Evolutionary conservation across 64 coral and sea anemone genomes (phyloP), one percentile per base, ranked within the genome.

Genomic region (Stylophora pistillata): DNA sequence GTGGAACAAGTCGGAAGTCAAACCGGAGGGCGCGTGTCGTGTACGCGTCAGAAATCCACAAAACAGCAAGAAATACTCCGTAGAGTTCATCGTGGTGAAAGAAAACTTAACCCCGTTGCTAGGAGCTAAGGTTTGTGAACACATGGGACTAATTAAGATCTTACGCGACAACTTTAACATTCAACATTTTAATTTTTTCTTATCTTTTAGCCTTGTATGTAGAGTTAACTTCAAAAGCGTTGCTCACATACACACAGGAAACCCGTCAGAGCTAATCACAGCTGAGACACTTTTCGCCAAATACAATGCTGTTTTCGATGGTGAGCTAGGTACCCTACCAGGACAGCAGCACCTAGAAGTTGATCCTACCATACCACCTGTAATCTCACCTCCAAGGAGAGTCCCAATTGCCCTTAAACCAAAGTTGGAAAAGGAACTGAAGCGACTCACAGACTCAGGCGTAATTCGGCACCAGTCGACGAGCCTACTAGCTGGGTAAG

Each of bases 1-100:
- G 77, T 90, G 76, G 76, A 90, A 90, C n/a, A 66, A 79, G 27
- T 73, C 77, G 2, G 60, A 72, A 55, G n/a, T 90, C 33, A 90
- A 71, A 66, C 60, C 88, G 53, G 21, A 34, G 1, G 88, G 76
- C 26, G 57, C 23, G 7, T 58, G 74, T 30, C 55, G 81, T 32
- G 15, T 92, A 10, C 28, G 33, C 13, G 29, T 86, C 14, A 72
- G n/a, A n/a, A 92, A 92, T 31, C 90, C 90, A 55, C 73, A 78
- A 71, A 86, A 56, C 55, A 12, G 34, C 23, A 86, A 86, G 74
- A 92, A 79, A 75, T 80, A 68, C 25, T 86, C 73, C 0, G 47
- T 86, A 13, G 81, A 92, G 57, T 92, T 92, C 25, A 20, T 86
- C 13, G 60, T 86, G 16, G 90, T 92, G 25, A 78, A 31, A 29